A percentile compares a stretch with the other conserved stretches of the same genome.
These are phyloP conservation scores for Pachliopta kotzebuea DNA, from an alignment of 2,888 invertebrate genomes.

Conservation along the genomic window DNA sequence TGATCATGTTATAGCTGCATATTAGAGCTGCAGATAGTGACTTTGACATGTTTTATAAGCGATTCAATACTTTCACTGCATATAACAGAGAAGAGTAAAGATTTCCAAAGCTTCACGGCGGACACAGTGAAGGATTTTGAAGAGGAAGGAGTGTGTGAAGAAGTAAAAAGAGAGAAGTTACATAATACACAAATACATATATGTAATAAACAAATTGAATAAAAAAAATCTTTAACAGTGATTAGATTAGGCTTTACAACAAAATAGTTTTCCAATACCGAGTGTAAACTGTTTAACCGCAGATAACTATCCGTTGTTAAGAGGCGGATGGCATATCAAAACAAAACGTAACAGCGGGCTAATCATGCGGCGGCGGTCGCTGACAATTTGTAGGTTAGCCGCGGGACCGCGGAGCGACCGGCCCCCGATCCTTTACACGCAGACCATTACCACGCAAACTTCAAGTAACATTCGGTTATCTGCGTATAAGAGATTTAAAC, in stretches of 20 bases:
- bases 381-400: slow-evolving; percentile 63
- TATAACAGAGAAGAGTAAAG: too few relatives aligned
- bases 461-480: slow-evolving; percentile 28
- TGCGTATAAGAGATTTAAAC: slow-evolving; percentile 6
- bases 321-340: slow-evolving; percentile 35
- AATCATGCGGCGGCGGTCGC: slow-evolving; percentile 51
- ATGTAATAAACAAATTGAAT: too few relatives aligned
- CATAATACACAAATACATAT: too few relatives aligned
- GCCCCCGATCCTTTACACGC: slow-evolving; percentile 35
- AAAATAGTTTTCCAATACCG: background rate
- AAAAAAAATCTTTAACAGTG: too few relatives aligned
- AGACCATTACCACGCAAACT: slow-evolving; percentile 32
- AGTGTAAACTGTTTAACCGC: background rate
- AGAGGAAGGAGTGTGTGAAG: too few relatives aligned
- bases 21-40: too few relatives aligned
- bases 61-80: too few relatives aligned
- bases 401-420: slow-evolving; percentile 43
- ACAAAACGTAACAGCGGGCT: slow-evolving; percentile 40
- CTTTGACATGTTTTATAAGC: too few relatives aligned
- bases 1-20: too few relatives aligned
- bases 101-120: too few relatives aligned
- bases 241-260: background rate
- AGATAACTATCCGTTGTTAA: slow-evolving; percentile 5
- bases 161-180: too few relatives aligned
- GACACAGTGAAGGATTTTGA: too few relatives aligned